phyloP scores from a whole-genome alignment of 30 jellyfish, hydroid and myxozoan species.

The Hydractinia echinata region DNA sequence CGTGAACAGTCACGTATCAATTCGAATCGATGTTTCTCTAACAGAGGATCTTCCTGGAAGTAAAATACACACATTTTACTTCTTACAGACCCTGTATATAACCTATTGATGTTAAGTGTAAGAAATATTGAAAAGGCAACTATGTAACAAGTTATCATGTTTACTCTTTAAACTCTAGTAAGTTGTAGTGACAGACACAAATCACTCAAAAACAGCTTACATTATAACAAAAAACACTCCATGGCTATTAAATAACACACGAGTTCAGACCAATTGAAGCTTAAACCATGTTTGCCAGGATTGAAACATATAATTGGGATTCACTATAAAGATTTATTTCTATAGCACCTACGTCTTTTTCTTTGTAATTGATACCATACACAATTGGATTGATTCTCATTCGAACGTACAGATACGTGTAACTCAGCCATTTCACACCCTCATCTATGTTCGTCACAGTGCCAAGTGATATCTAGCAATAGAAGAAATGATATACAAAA shows the following conservation, averaged over 20 bases:
- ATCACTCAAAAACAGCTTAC: no score
- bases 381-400: slow-evolving; percentile 95
- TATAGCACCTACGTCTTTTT: slow-evolving; percentile 46
- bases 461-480: slow-evolving; percentile 78
- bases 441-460: slow-evolving; percentile 93
- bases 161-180: no score
- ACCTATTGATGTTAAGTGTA: no score
- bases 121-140: no score
- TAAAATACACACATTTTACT: not conserved
- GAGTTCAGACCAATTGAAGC: no score
- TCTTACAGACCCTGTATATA: not conserved
- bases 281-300: no score
- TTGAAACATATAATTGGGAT: no score
- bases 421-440: slow-evolving; percentile 94
- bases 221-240: no score
- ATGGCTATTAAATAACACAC: no score
- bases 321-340: no score
- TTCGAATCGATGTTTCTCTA: slow-evolving; percentile 58
- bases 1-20: slow-evolving; percentile 53
- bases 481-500: not conserved
- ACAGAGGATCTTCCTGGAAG: slow-evolving; percentile 72
- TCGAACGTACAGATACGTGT: slow-evolving; percentile 91
- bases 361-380: slow-evolving; percentile 82
- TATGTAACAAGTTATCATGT: no score
- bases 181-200: no score